A percentile compares a stretch with the other conserved stretches of the same genome.
phyloP scores from a whole-genome alignment of 1,140 invertebrate species.

The Saccostrea glomerata region DNA sequence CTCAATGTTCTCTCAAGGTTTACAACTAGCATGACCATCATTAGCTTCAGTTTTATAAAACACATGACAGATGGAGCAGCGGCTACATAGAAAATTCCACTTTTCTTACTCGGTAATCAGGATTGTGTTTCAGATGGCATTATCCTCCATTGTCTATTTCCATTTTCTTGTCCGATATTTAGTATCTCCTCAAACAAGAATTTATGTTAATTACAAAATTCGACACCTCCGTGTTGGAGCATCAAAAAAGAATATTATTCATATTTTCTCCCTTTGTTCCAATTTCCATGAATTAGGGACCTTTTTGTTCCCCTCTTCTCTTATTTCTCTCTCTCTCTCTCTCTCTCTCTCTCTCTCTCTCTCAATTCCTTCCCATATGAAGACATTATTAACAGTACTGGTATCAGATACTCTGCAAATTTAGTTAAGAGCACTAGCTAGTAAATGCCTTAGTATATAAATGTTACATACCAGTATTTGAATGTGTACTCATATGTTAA shows the following conservation, averaged over 20 bases:
- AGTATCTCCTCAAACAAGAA: background rate
- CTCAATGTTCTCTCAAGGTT: background rate
- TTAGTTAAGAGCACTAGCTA: no score
- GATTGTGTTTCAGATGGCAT: background rate
- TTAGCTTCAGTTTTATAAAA: background rate
- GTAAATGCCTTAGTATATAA: no score
- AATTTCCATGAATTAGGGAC: background rate
- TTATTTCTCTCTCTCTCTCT: conserved; percentile 27
- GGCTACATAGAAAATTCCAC: background rate
- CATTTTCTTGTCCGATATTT: background rate
- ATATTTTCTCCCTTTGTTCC: background rate
- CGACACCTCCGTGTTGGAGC: background rate
- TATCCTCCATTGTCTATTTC: background rate
- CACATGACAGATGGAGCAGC: background rate
- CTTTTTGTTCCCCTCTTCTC: background rate
- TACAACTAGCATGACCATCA: background rate
- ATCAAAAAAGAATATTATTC: conserved; percentile 2
- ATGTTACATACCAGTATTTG: no score
- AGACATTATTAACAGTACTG: no score
- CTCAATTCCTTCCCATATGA: background rate
- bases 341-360: conserved; percentile 31
- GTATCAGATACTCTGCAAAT: no score
- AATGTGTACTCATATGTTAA: no score
- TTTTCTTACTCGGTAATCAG: background rate
- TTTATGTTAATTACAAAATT: conserved; percentile 7